Base-by-base conservation (phyloP, 2,888 invertebrate genomes). In the Cactoblastis cactorum region DNA sequence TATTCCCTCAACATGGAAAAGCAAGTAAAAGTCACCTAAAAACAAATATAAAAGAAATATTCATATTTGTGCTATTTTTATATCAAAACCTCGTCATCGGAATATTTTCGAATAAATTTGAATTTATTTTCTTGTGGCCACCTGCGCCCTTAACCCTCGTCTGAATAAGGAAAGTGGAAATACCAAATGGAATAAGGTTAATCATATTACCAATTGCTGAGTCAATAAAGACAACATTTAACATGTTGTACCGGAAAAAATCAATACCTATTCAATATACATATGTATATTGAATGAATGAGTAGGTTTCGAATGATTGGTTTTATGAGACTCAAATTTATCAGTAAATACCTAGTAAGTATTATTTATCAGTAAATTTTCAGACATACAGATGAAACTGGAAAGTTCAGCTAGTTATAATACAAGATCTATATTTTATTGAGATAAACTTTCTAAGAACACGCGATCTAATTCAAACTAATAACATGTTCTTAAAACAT, bases 51-150 rank as follows among this genome's bases (percentile, higher is more conserved):
- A 15, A 17, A 12, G 15, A 43, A 15, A 32, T 22, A 43, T 15
- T 43, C 15, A 43, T 43, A 17, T 43, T 43, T 43, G 5, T 37
- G 14, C 17, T 37, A 3, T 37, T 6, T 28, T 8, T 28, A 9
- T 28, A 43, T 43, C 41, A 24, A 41, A 22, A 19, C n/a, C 3
- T 4, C 43, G 15, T 5, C 8, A 28, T 43, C 17, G n/a, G n/a
- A n/a, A n/a, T 43, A 28, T 32, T 43, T 28, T 28, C 3, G 43
- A 43, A 43, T 43, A 43, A 43, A 43, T 43, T 32, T 43, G 43
- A 43, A 28, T 43, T 43, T 17, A 28, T 43, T 14, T 28, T 15
- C 43, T 11, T n/a, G 14, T 17, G 17, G 28, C 15, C 43, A 43
- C 43, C 43, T 43, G 43, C n/a, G 43, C 8, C 41, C 43, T 28